Conservation (phyloP, 2,888 invertebrate genomes). For the Timema podura region DNA sequence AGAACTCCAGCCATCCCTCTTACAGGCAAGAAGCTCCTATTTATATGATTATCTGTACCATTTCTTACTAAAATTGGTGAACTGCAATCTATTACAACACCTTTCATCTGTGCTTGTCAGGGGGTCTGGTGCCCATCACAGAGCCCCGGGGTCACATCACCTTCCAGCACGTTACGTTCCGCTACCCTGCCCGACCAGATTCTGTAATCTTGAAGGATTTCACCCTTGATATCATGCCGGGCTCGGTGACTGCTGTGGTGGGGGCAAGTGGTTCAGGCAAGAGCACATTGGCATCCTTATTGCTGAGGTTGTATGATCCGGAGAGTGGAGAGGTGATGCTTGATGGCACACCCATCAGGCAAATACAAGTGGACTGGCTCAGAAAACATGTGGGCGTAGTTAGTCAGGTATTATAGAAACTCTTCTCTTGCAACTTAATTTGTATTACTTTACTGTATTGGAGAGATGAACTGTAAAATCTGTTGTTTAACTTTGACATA, state of each 20-base stretch:
- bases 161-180: slow-evolving; percentile 69
- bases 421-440: not conserved
- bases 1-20: slow-evolving; percentile 72
- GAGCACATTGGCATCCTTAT: slow-evolving; percentile 80
- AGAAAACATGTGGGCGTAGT: slow-evolving; percentile 84
- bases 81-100: no score
- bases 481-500: no score
- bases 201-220: slow-evolving; percentile 60
- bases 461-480: no score
- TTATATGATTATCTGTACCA: no score
- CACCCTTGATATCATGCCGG: slow-evolving; percentile 61
- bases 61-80: no score
- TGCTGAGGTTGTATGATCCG: slow-evolving; percentile 86
- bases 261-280: slow-evolving; percentile 95
- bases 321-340: slow-evolving; percentile 62
- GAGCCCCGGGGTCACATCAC: slow-evolving; percentile 65
- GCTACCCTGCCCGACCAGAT: slow-evolving; percentile 64
- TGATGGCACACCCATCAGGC: slow-evolving; percentile 71
- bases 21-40: slow-evolving; percentile 47
- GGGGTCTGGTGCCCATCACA: slow-evolving; percentile 55
- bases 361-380: slow-evolving; percentile 79
- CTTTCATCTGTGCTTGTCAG: slow-evolving; percentile 41
- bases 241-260: slow-evolving; percentile 73
- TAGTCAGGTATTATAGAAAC: slow-evolving; percentile 59
- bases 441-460: no score